A percentile compares a stretch with the other conserved stretches of the same genome.
Evolutionary conservation across 2,888 invertebrate genomes (phyloP).

Genomic region (Halictus quadricinctus): DNA sequence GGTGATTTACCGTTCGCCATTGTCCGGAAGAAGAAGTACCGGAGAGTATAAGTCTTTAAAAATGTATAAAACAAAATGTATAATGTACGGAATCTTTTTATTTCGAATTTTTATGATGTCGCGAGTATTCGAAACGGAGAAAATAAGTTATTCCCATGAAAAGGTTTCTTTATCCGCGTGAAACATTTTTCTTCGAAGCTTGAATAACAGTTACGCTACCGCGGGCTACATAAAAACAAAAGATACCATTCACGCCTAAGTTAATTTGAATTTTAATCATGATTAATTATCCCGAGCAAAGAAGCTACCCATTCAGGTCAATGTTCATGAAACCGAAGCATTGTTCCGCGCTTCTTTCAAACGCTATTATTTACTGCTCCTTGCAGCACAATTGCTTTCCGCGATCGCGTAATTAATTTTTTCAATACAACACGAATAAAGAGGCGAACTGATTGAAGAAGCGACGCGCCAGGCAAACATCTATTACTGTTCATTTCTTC

Average conservation of each 20-base stretch:
- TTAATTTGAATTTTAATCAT: constrained; percentile 11
- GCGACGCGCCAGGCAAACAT: neutral
- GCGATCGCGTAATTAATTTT: constrained; percentile 28
- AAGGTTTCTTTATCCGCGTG: neutral
- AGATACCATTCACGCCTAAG: constrained; percentile 4
- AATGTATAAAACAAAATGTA: neutral
- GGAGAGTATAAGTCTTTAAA: neutral
- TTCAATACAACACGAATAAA: neutral
- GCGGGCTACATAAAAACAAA: constrained; percentile 1
- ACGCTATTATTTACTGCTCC: constrained; percentile 22
- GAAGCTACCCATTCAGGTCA: neutral
- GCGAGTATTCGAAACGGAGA: neutral
- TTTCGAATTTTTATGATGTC: neutral
- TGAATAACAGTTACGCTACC: neutral
- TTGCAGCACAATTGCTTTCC: constrained; percentile 11
- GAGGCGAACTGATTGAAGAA: constrained; percentile 1
- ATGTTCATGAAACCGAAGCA: constrained; percentile 19
- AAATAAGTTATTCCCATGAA: neutral
- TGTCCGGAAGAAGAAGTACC: neutral
- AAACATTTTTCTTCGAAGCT: constrained; percentile 1
- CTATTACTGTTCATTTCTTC: neutral
- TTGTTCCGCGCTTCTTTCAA: constrained; percentile 26
- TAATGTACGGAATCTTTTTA: neutral
- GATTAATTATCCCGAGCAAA: constrained; percentile 18
- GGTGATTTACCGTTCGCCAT: neutral